Evolutionary conservation across 2,113 vertebrate species (phyloP).

Genomic region (Phylloscopus trochiloides): DNA sequence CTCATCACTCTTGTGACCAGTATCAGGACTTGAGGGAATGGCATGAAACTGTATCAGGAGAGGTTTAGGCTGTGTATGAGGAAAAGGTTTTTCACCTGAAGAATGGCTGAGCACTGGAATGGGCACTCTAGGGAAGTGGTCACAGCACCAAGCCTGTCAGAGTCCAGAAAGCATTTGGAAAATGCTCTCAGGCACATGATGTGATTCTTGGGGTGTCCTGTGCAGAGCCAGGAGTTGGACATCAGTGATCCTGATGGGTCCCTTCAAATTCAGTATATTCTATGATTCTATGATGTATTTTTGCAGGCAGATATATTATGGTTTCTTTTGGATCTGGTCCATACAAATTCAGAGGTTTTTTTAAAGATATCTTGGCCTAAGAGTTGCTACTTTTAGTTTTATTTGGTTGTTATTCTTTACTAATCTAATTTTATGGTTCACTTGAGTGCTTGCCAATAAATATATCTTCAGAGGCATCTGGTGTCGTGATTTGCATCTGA

Average conservation of each 20-base stretch:
- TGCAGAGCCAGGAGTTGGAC: background rate
- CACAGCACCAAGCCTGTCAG: background rate
- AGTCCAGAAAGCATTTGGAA: background rate
- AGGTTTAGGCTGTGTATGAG: background rate
- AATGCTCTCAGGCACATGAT: background rate
- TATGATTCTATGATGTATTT: background rate
- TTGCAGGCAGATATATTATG: background rate
- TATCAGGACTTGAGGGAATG: background rate
- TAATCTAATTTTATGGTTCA: background rate
- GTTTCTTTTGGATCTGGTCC: background rate
- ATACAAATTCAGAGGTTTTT: background rate
- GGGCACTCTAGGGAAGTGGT: background rate
- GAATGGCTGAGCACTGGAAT: background rate
- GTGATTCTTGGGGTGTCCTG: background rate
- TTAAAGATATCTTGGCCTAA: background rate
- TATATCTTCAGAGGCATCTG: background rate
- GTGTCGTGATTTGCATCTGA: background rate
- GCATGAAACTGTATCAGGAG: background rate
- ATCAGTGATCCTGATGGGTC: background rate
- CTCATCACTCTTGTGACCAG: background rate
- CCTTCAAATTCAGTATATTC: background rate
- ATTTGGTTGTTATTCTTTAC: background rate
- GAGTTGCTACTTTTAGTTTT: background rate
- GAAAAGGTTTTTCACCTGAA: background rate
- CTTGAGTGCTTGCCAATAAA: background rate